These are phyloP conservation scores for Nomada hirtipes DNA, from an alignment of 2,888 invertebrate species.

Conservation along the genomic window DNA sequence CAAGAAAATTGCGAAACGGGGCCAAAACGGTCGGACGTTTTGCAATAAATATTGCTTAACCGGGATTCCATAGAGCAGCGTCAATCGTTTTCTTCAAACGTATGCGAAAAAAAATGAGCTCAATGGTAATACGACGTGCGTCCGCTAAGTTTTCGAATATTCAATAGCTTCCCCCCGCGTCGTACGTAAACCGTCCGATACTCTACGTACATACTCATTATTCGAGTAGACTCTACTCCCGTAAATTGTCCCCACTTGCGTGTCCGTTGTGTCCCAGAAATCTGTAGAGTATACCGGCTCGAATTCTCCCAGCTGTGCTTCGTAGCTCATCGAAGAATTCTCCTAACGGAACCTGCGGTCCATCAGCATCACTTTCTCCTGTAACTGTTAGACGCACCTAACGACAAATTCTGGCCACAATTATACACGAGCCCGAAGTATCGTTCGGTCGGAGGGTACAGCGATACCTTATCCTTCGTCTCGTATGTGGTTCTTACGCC, in stretches of 20 bases:
- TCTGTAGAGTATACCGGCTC: too few relatives aligned
- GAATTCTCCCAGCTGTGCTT: not conserved
- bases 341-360: constrained; percentile 9
- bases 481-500: not conserved
- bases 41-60: not conserved
- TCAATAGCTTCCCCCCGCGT: too few relatives aligned
- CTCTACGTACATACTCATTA: too few relatives aligned
- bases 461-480: not conserved
- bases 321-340: not conserved
- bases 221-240: too few relatives aligned
- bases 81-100: not conserved
- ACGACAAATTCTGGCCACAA: not conserved
- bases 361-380: constrained; percentile 27
- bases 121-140: not conserved
- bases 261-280: not conserved
- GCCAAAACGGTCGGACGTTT: constrained; percentile 3
- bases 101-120: not conserved
- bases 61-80: not conserved
- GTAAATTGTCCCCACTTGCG: not conserved
- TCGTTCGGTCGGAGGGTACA: not conserved
- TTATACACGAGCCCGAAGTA: too few relatives aligned
- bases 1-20: not conserved
- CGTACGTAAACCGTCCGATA: too few relatives aligned
- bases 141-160: not conserved
- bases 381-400: not conserved